Conservation (phyloP, 2,113 vertebrate genomes). For the Sylvicapra grimmia region DNA sequence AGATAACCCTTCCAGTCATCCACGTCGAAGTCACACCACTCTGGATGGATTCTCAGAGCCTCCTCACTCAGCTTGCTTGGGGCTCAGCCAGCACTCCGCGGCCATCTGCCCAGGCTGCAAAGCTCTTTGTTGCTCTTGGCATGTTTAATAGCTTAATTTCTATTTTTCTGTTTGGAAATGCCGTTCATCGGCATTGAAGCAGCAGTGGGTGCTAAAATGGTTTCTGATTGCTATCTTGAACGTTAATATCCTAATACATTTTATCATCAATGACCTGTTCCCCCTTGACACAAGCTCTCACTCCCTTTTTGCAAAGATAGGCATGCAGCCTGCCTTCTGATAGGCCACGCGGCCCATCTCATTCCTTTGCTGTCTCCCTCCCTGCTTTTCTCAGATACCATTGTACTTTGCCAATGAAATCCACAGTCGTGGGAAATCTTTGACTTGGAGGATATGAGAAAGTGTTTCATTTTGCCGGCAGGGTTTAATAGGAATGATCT, state of each 20-base stretch:
- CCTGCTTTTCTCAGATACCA: conserved; percentile 51
- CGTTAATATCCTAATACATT: conserved; percentile 70
- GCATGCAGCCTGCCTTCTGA: neutral
- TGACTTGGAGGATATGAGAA: conserved; percentile 63
- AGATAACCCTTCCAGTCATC: neutral
- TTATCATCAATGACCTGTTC: conserved; percentile 58
- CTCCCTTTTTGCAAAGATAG: conserved; percentile 45
- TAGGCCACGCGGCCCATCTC: neutral
- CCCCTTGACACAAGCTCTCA: conserved; percentile 2
- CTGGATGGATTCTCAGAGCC: neutral
- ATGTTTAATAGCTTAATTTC: conserved; percentile 63
- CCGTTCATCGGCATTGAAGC: conserved; percentile 3
- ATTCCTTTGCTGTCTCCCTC: conserved; percentile 7
- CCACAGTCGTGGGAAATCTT: conserved; percentile 62
- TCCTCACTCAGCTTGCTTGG: neutral
- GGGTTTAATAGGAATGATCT: conserved; percentile 56
- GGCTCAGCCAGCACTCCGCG: neutral
- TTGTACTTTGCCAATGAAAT: conserved; percentile 41
- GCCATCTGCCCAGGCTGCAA: conserved; percentile 53
- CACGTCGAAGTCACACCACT: neutral
- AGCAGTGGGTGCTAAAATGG: conserved; percentile 45
- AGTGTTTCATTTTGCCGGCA: conserved; percentile 54
- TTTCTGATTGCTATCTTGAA: conserved; percentile 71
- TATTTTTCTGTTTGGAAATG: conserved; percentile 54
- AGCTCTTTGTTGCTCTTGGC: conserved; percentile 62